phyloP scores from a whole-genome alignment of 2,797 vertebrate genomes.

The Anas bahamensis region DNA sequence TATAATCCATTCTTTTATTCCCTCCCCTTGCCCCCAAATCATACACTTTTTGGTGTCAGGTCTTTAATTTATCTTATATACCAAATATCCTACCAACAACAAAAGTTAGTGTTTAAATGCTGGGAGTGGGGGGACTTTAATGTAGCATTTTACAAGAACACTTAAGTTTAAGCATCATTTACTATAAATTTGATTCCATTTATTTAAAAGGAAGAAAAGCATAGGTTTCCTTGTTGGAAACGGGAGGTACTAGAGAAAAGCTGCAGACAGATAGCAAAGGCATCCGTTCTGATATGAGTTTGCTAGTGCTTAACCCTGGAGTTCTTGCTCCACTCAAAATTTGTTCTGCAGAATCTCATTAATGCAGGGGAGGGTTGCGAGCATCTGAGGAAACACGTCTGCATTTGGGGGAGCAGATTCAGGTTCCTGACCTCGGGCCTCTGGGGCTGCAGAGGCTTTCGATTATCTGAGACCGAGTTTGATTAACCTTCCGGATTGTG shows the following conservation, averaged over 20 bases:
- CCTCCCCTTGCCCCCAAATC: slow-evolving; percentile 55
- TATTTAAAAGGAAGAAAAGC: slow-evolving; percentile 4
- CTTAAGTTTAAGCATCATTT: slow-evolving; percentile 46
- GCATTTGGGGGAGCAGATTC: slow-evolving; percentile 3
- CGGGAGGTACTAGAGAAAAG: neutral
- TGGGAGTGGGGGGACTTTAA: neutral
- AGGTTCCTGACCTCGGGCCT: slow-evolving; percentile 28
- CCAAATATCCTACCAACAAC: neutral
- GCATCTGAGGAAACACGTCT: slow-evolving; percentile 2
- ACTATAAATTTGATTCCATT: slow-evolving; percentile 29
- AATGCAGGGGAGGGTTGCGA: slow-evolving; percentile 3
- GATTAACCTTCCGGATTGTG: slow-evolving; percentile 21
- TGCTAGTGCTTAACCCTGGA: slow-evolving; percentile 46
- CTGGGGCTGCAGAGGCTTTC: slow-evolving; percentile 43
- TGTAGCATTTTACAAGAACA: neutral
- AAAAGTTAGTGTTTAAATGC: slow-evolving; percentile 1
- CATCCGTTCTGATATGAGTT: slow-evolving; percentile 16
- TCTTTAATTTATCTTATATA: slow-evolving; percentile 18
- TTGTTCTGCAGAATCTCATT: slow-evolving; percentile 49
- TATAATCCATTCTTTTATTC: slow-evolving; percentile 56
- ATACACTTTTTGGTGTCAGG: neutral
- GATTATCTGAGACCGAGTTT: neutral
- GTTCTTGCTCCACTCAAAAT: neutral
- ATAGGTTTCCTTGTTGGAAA: neutral
- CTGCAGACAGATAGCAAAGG: neutral